These are phyloP conservation scores for Dissostichus mawsoni DNA, from an alignment of 2,113 vertebrate genomes.

Conservation along the genomic window DNA sequence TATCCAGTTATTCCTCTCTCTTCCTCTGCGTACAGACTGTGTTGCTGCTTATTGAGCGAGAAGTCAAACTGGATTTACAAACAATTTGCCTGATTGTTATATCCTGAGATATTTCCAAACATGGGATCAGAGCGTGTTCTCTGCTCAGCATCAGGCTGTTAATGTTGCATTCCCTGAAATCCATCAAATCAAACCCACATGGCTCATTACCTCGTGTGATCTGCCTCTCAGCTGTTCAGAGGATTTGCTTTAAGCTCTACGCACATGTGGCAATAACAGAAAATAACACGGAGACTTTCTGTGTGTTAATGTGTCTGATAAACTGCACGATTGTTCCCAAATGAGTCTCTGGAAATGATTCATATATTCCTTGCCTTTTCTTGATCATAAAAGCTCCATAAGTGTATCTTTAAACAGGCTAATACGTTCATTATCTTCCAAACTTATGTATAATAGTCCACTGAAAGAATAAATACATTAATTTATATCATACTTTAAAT, in stretches of 20 bases:
- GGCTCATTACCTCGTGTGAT: constrained; percentile 42
- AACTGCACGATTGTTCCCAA: constrained; percentile 29
- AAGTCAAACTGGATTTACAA: constrained; percentile 33
- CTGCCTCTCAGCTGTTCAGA: constrained; percentile 43
- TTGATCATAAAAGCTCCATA: constrained; percentile 2
- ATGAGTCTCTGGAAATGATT: constrained; percentile 43
- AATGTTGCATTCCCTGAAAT: constrained; percentile 10
- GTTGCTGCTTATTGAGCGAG: not conserved
- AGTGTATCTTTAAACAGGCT: not conserved
- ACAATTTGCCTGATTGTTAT: constrained; percentile 7
- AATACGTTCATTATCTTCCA: too few species aligned
- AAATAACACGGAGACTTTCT: not conserved
- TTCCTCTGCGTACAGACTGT: constrained; percentile 21
- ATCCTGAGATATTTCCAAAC: constrained; percentile 22
- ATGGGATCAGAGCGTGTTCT: constrained; percentile 3
- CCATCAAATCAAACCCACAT: constrained; percentile 51
- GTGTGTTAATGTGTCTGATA: constrained; percentile 1
- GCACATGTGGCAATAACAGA: constrained; percentile 30
- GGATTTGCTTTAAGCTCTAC: constrained; percentile 30
- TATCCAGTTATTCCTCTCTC: constrained; percentile 48
- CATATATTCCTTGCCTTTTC: constrained; percentile 40
- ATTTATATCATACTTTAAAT: too few species aligned
- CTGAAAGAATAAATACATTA: too few species aligned
- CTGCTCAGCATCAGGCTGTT: not conserved
- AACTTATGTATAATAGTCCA: too few species aligned